Conservation (phyloP, 2,113 vertebrate species). For the Zosterops pallidus region DNA sequence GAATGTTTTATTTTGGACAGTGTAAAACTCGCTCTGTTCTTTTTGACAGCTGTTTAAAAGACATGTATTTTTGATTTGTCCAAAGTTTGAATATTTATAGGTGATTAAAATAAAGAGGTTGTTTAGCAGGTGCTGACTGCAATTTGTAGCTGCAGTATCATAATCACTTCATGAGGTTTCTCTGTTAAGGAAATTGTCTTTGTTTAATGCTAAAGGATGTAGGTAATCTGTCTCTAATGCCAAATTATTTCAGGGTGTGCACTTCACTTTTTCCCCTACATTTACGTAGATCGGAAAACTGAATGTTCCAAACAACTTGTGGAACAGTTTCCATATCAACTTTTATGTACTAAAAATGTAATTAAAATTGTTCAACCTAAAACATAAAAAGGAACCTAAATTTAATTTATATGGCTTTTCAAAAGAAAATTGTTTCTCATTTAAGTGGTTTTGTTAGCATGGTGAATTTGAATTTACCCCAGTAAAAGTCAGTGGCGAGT, state of each 20-base stretch:
- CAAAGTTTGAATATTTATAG: conserved; percentile 36
- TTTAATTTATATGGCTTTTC: conserved; percentile 26
- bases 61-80: not conserved
- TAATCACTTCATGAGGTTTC: conserved; percentile 41
- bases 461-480: not conserved
- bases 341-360: conserved; percentile 46
- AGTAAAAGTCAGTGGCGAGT: not conserved
- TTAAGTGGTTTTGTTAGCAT: not conserved
- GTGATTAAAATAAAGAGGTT: conserved; percentile 37
- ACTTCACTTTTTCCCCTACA: conserved; percentile 74
- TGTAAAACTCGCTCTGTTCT: not conserved
- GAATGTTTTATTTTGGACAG: not conserved
- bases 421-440: conserved; percentile 18
- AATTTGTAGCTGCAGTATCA: conserved; percentile 3
- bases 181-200: conserved; percentile 59
- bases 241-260: conserved; percentile 76
- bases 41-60: not conserved
- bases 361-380: conserved; percentile 22
- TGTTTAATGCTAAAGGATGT: conserved; percentile 75
- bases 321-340: conserved; percentile 65
- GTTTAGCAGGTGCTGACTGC: conserved; percentile 30
- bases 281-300: conserved; percentile 79
- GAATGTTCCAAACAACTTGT: conserved; percentile 74
- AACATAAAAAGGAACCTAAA: not conserved
- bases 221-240: conserved; percentile 71